Conservation (phyloP, 2,888 invertebrate species). For the Hermaeophaga mercurialis region DNA sequence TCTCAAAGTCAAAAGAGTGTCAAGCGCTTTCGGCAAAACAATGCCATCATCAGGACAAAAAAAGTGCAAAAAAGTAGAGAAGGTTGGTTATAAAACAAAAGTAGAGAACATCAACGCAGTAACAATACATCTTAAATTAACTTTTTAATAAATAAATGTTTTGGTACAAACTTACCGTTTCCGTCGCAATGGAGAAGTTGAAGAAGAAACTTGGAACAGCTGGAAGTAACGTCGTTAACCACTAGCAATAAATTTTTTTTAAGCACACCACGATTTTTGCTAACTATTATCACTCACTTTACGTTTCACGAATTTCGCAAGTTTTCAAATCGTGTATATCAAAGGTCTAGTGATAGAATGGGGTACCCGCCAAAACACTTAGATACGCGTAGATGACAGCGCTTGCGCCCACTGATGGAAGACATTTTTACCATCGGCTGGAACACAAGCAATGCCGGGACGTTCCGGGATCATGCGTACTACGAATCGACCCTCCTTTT, state of each 20-base stretch:
- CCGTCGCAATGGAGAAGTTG: constrained; percentile 31
- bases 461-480: constrained; percentile 46
- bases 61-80: too few relatives aligned
- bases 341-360: constrained; percentile 47
- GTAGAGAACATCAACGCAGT: too few relatives aligned
- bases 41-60: too few relatives aligned
- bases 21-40: too few relatives aligned
- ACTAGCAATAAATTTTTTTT: not conserved
- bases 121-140: too few relatives aligned
- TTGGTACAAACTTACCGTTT: constrained; percentile 4
- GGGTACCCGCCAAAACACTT: constrained; percentile 53
- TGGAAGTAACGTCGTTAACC: not conserved
- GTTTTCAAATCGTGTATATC: constrained; percentile 51
- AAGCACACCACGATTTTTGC: constrained; percentile 1
- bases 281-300: constrained; percentile 48
- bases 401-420: constrained; percentile 48
- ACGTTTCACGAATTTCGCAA: constrained; percentile 42
- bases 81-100: too few relatives aligned
- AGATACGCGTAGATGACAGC: constrained; percentile 48
- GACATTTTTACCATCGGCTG: constrained; percentile 34
- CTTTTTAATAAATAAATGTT: too few relatives aligned
- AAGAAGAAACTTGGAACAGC: not conserved
- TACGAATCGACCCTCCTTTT: constrained; percentile 16
- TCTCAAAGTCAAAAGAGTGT: too few relatives aligned
- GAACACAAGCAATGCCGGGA: constrained; percentile 45